These are phyloP conservation scores for Cepaea nemoralis DNA, from an alignment of 1,140 invertebrate genomes.

Conservation along the genomic window DNA sequence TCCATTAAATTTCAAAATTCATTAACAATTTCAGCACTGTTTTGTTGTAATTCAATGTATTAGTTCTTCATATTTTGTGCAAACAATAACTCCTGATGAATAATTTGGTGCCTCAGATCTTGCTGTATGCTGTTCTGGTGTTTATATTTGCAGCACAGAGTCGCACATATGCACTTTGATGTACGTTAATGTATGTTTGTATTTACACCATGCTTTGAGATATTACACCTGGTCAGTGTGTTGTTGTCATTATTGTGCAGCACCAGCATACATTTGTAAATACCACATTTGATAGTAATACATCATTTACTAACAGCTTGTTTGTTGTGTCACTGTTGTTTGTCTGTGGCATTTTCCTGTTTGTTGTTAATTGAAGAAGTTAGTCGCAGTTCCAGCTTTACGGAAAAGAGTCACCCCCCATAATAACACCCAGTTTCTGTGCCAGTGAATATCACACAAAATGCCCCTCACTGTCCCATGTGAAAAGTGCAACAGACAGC, in stretches of 20 bases:
- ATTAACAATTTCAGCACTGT: too few species aligned
- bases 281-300: constrained; percentile 13
- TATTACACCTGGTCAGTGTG: constrained; percentile 13
- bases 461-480: too few species aligned
- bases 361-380: not conserved
- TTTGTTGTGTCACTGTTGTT: not conserved
- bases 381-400: too few species aligned
- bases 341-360: not conserved
- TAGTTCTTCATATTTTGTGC: too few species aligned
- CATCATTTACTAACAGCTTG: constrained; percentile 11
- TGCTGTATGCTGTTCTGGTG: not conserved
- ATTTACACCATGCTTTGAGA: constrained; percentile 9
- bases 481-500: too few species aligned
- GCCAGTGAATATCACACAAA: too few species aligned
- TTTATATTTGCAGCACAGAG: not conserved
- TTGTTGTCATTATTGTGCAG: constrained; percentile 14
- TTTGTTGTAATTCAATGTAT: too few species aligned
- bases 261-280: constrained; percentile 9
- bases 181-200: constrained; percentile 3
- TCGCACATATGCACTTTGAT: not conserved
- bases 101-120: constrained; percentile 1
- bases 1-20: too few species aligned
- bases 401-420: too few species aligned
- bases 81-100: not conserved
- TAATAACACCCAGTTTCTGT: too few species aligned